Evolutionary conservation across 2,888 invertebrate genomes (phyloP), one percentile per base, ranked within the genome.

Genomic region (Sminthurinus aureus): DNA sequence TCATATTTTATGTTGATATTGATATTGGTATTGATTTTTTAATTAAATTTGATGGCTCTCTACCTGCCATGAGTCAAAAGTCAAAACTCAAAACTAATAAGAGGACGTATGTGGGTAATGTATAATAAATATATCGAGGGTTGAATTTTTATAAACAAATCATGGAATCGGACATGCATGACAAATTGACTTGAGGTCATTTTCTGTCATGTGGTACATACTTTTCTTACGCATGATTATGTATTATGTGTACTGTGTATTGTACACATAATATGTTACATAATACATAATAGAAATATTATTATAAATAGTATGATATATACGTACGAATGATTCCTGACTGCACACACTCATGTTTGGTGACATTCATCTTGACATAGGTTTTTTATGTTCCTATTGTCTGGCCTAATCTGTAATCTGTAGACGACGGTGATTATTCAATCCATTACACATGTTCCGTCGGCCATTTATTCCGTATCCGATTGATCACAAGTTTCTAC

Each of bases 331-430:
- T 38, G 38, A 38, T 38, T 73, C 9, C 11, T 15, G 24, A 26
- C 73, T 13, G 26, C 24, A 38, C 38, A 38, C 38, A 38, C 38
- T 38, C 38, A 38, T 38, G 38, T 38, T 58, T 77, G 77, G 52
- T 77, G 78, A 78, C 78, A 78, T 78, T 78, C 78, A 78, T 64
- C 78, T 78, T 78, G 78, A 78, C 78, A 78, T 75, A 50, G 38
- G n/a, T 15, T 26, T 73, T 15, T 24, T 24, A 73, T 73, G 24
- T 24, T 73, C 18, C 15, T 58, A 38, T 76, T 77, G 64, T 64
- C 12, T 24, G 73, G 6, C 15, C 24, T 20, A 24, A 24, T 8
- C 15, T 24, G 52, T 77, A 64, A 78, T 58, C 22, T 66, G 73
- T 26, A 24, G 73, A 66, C 13, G 77, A 20, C n/a, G 26, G 78